Evolutionary conservation across 2,888 invertebrate species (phyloP), one percentile per base, ranked within the genome.

Genomic region (Embidobia sp.): DNA sequence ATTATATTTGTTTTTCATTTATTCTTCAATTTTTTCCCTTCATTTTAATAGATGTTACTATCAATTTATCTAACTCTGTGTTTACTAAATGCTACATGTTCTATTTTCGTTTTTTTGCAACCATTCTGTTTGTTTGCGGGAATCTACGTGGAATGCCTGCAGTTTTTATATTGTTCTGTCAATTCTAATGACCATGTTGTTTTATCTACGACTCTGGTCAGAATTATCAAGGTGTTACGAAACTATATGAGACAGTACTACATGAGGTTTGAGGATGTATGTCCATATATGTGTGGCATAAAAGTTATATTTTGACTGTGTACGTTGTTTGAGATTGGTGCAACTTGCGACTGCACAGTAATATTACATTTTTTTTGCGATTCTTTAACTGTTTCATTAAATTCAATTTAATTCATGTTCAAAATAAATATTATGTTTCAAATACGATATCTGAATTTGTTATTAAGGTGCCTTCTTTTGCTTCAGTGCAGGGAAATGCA

Each of bases 241-340:
- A n/a, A n/a, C n/a, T n/a, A n/a, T n/a, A n/a, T n/a, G n/a, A n/a
- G n/a, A n/a, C n/a, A n/a, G n/a, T n/a, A n/a, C 29, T 51, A 33
- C 8, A 51, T 11, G 16, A 33, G 33, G 33, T 51, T 22, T 51
- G 27, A 51, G 31, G 15, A 33, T 51, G 33, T 33, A 19, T 7
- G 11, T 19, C 16, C 33, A 4, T 22, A 15, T 37, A 7, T 26
- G n/a, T 53, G 22, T 53, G 26, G 35, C 26, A 35, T 6, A 6
- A 35, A 53, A 37, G 35, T 53, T 53, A 53, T 37, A 53, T 53
- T 37, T 53, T 53, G 51, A 53, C 37, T 53, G 33, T 29, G 7
- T 33, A 3, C n/a, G n/a, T 11, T 51, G 8, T 37, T 37, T 37
- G 4, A 6, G 15, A 29, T 15, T 5, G 46, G n/a, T 29, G 46